phyloP scores from a whole-genome alignment of 2,888 invertebrate species.

The Oxystoma pomonae region DNA sequence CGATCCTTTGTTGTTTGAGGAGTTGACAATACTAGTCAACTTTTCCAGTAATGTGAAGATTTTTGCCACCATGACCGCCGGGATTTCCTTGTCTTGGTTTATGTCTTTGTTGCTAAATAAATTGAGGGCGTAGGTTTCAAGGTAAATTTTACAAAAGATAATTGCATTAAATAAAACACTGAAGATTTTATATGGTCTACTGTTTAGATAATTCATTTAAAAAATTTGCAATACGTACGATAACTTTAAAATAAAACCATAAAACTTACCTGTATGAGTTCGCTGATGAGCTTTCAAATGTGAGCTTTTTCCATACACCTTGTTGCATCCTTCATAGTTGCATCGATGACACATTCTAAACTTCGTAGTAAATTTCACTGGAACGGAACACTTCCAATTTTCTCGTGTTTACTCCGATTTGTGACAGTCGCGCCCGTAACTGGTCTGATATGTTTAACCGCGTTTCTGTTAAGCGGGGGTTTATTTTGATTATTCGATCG shows the following conservation, averaged over 20 bases:
- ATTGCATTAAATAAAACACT: slow-evolving; percentile 57
- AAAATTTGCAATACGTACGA: no score
- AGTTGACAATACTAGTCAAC: slow-evolving; percentile 5
- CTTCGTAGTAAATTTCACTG: not conserved
- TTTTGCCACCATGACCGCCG: slow-evolving; percentile 42
- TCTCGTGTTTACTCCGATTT: slow-evolving; percentile 2
- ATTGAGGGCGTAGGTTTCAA: slow-evolving; percentile 40
- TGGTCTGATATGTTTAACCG: not conserved
- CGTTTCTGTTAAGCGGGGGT: slow-evolving; percentile 9
- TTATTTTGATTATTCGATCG: slow-evolving; percentile 29
- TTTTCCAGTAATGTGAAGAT: slow-evolving; percentile 33
- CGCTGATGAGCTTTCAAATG: slow-evolving; percentile 62
- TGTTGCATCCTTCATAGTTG: slow-evolving; percentile 56
- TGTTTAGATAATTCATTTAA: no score
- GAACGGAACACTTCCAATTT: not conserved
- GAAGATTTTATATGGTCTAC: slow-evolving; percentile 55
- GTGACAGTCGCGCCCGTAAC: slow-evolving; percentile 12
- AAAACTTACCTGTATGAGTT: slow-evolving; percentile 58
- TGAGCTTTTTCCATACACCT: slow-evolving; percentile 62
- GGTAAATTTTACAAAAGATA: slow-evolving; percentile 52
- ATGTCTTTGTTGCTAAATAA: slow-evolving; percentile 34
- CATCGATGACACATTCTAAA: slow-evolving; percentile 49
- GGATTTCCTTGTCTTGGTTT: slow-evolving; percentile 29
- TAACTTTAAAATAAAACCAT: no score
- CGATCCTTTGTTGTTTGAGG: slow-evolving; percentile 29